Evolutionary conservation across 2,797 vertebrate genomes (phyloP).

Genomic region (Sphaeramia orbicularis): DNA sequence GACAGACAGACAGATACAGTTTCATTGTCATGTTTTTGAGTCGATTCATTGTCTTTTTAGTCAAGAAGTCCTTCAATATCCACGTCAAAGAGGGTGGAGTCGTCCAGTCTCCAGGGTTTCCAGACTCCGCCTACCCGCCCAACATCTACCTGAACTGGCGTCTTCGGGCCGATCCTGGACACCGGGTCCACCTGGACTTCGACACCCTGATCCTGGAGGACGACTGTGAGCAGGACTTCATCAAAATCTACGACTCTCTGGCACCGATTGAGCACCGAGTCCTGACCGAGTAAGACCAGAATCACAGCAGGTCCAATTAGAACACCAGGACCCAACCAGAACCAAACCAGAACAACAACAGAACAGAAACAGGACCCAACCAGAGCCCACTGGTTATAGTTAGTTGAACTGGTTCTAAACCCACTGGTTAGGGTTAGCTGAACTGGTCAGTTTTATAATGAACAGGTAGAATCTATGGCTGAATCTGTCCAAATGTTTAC

Average conservation of each 20-base stretch:
- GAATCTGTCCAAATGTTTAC: too few relatives aligned
- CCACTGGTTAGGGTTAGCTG: too few relatives aligned
- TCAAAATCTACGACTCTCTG: slow-evolving; percentile 91
- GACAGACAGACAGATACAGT: neutral
- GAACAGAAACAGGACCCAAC: too few relatives aligned
- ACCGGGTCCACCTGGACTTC: slow-evolving; percentile 89
- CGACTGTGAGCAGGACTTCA: slow-evolving; percentile 84
- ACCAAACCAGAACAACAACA: too few relatives aligned
- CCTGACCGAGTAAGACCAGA: slow-evolving; percentile 87
- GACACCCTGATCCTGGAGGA: slow-evolving; percentile 88
- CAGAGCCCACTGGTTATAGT: too few relatives aligned
- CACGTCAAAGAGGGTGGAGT: slow-evolving; percentile 70
- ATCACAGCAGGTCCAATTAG: too few relatives aligned
- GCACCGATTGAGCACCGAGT: slow-evolving; percentile 84
- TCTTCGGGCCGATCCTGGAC: slow-evolving; percentile 86
- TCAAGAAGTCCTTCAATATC: slow-evolving; percentile 73
- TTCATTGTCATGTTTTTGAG: too few relatives aligned
- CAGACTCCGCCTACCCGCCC: slow-evolving; percentile 86
- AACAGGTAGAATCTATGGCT: too few relatives aligned
- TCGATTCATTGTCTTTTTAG: slow-evolving; percentile 69
- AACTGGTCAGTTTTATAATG: too few relatives aligned
- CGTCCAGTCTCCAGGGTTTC: slow-evolving; percentile 90
- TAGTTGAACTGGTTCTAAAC: too few relatives aligned
- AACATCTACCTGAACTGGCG: slow-evolving; percentile 88
- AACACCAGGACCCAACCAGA: too few relatives aligned